These are phyloP conservation scores for Semicossyphus pulcher DNA, from an alignment of 2,113 vertebrate species.

Conservation along the genomic window DNA sequence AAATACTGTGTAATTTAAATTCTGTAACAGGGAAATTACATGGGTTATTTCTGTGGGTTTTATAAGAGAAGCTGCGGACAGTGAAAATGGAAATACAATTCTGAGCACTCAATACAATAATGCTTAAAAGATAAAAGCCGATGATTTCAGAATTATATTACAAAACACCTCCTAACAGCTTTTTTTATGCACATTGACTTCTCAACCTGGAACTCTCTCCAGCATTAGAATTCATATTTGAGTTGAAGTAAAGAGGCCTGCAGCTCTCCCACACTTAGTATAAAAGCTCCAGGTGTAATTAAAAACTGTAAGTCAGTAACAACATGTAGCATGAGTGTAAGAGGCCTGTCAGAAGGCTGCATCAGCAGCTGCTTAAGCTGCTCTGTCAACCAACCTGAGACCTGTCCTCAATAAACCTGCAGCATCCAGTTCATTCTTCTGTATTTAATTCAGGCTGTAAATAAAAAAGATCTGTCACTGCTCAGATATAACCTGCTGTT, in stretches of 20 bases:
- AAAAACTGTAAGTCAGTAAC: conserved; percentile 49
- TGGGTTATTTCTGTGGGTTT: not conserved
- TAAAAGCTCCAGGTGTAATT: conserved; percentile 37
- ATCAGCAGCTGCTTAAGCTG: conserved; percentile 34
- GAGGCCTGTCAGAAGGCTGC: conserved; percentile 7
- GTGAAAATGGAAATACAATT: not conserved
- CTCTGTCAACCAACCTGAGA: conserved; percentile 34
- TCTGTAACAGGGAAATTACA: not conserved
- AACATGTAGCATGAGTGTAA: conserved; percentile 6
- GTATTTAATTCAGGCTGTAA: conserved; percentile 30
- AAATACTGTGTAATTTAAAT: conserved; percentile 2
- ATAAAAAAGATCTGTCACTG: conserved; percentile 27
- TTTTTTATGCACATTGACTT: too few relatives aligned
- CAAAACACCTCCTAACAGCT: too few relatives aligned
- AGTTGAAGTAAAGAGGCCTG: not conserved
- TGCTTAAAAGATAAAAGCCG: not conserved
- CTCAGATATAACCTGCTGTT: conserved; percentile 14
- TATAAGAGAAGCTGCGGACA: not conserved
- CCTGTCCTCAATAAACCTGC: conserved; percentile 1
- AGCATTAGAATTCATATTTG: not conserved
- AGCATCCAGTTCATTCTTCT: conserved; percentile 16
- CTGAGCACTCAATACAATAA: not conserved
- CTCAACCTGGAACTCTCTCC: too few relatives aligned
- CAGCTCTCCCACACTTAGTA: not conserved
- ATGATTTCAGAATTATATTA: too few relatives aligned